Evolutionary conservation across 2,888 invertebrate species (phyloP).

Genomic region (Malacosoma neustria): DNA sequence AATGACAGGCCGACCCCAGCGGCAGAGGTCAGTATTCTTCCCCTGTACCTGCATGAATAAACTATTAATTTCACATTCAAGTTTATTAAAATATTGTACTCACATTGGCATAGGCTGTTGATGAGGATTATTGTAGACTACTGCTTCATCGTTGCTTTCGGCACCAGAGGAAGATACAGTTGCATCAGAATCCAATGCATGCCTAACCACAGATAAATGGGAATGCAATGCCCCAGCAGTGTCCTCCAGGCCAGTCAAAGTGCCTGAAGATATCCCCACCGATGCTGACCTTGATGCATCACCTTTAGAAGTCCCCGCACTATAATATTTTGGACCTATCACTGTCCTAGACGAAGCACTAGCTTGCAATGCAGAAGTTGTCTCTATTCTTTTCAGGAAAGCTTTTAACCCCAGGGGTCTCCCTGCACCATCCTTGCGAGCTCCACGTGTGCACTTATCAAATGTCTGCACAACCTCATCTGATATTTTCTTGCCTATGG

Average conservation of each 20-base stretch:
- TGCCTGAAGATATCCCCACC: constrained; percentile 75
- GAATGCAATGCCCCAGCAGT: constrained; percentile 83
- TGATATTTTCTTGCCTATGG: constrained; percentile 84
- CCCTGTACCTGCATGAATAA: too few species aligned
- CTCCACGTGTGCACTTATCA: constrained; percentile 84
- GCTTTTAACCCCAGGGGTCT: constrained; percentile 59
- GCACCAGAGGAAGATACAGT: constrained; percentile 96
- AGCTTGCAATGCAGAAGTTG: constrained; percentile 55
- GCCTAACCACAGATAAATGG: constrained; percentile 83
- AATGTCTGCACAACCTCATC: constrained; percentile 80
- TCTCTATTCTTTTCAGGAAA: constrained; percentile 57
- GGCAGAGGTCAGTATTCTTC: too few species aligned
- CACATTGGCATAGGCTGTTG: constrained; percentile 87
- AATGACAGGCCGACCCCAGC: too few species aligned
- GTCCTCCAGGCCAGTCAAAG: constrained; percentile 79
- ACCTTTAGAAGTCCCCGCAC: constrained; percentile 79
- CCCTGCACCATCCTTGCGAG: constrained; percentile 72
- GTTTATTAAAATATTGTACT: too few species aligned
- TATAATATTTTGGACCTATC: constrained; percentile 53
- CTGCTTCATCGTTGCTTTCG: constrained; percentile 94
- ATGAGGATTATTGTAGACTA: constrained; percentile 83
- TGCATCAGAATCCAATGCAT: constrained; percentile 91
- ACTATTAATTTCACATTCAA: too few species aligned
- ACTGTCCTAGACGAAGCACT: constrained; percentile 51
- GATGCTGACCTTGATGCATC: constrained; percentile 83